Evolutionary conservation across 2,113 vertebrate genomes (phyloP).

Genomic region (Oenanthe melanoleuca): DNA sequence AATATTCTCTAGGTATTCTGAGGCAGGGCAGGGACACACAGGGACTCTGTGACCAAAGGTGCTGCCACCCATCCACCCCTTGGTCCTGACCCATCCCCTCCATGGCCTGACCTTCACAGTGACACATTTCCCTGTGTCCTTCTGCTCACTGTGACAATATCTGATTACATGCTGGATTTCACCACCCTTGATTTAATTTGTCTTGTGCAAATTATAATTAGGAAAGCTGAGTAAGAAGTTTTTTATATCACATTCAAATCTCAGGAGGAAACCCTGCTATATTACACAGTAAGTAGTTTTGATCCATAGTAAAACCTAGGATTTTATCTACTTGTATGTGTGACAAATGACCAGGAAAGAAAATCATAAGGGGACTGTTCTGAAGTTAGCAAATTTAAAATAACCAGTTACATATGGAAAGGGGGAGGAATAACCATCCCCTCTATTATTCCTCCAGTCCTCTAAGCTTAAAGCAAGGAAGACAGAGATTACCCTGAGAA

Average conservation of each 20-base stretch:
- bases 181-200: not conserved
- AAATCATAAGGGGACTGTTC: not conserved
- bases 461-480: not conserved
- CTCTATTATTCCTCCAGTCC: not conserved
- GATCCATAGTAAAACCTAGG: not conserved
- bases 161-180: not conserved
- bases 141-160: not conserved
- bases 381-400: not conserved
- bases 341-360: not conserved
- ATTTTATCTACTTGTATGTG: not conserved
- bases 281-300: not conserved
- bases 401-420: not conserved
- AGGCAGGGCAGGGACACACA: not conserved
- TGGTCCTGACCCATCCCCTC: no score
- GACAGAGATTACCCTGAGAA: not conserved
- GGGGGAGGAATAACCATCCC: not conserved
- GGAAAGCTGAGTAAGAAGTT: not conserved
- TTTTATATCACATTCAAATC: not conserved
- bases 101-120: not conserved
- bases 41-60: not conserved
- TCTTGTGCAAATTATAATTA: not conserved
- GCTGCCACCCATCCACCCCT: not conserved
- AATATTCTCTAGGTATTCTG: not conserved
- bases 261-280: not conserved
- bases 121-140: rapidly evolving